Conservation (phyloP, 2,888 invertebrate species). For the Drosophila demipolita region DNA sequence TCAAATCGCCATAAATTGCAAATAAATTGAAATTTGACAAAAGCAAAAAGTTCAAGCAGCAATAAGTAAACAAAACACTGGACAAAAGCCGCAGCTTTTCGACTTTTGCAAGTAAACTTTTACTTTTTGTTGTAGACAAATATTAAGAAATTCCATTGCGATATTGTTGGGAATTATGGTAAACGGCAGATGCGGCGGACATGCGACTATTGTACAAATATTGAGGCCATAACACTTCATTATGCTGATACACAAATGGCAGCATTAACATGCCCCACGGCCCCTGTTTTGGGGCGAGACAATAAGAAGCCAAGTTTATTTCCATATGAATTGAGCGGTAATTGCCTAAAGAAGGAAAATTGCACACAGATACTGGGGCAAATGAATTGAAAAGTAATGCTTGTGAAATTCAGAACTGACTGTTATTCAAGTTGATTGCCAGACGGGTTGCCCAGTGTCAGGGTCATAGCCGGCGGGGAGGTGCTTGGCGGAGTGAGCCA, state of each 20-base stretch:
- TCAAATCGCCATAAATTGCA: conserved; percentile 58
- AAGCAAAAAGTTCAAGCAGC: conserved; percentile 25
- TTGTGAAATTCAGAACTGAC: conserved; percentile 70
- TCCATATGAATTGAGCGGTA: conserved; percentile 74
- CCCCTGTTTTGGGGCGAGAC: conserved; percentile 12
- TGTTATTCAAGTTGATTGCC: conserved; percentile 33
- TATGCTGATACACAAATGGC: conserved; percentile 48
- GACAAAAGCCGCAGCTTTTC: conserved; percentile 37
- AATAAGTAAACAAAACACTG: conserved; percentile 39
- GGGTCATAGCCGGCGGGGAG: conserved; percentile 13
- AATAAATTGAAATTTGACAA: conserved; percentile 42
- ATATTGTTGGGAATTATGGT: conserved; percentile 42
- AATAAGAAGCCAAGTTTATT: conserved; percentile 46
- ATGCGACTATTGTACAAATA: conserved; percentile 41
- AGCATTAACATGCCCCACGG: background rate
- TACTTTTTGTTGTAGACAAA: conserved; percentile 24
- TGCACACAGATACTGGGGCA: conserved; percentile 25
- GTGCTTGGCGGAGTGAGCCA: conserved; percentile 19
- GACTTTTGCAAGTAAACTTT: conserved; percentile 33
- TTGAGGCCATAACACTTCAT: conserved; percentile 62
- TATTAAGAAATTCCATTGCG: conserved; percentile 22
- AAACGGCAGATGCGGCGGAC: conserved; percentile 13
- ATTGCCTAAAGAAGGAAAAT: conserved; percentile 60
- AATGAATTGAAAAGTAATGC: conserved; percentile 42
- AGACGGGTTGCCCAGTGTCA: conserved; percentile 17